Base-by-base conservation (phyloP, 2,888 invertebrate species). In the Stictocephala bisonia region DNA sequence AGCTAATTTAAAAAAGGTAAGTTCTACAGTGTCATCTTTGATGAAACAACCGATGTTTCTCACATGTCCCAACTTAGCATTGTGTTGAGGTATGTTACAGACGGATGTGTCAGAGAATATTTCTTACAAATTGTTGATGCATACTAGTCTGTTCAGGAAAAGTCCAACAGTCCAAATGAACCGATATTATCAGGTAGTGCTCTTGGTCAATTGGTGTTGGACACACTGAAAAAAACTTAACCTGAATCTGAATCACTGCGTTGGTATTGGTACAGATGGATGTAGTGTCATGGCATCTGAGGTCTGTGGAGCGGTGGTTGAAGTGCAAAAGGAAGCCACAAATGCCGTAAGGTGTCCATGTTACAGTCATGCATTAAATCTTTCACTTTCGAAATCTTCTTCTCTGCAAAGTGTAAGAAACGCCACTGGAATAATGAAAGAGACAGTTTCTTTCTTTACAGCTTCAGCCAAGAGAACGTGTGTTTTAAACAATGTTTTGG, bases 41-140 rank as follows among this genome's bases (percentile, higher is more conserved):
- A 82, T 51, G 80, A 81, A 75, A 82, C 80, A 9, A 80, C 79
- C 31, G 80, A 81, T 73, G 74, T 78, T 24, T 69, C 78, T 35
- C 78, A 79, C 53, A 79, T 41, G n/a, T 79, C 78, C 27, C 81
- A 81, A 74, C 71, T 82, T 71, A 79, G 78, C 67, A 74, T 81
- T 64, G 75, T 78, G 67, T 72, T 81, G 11, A 35, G 80, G 56
- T 80, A 80, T 78, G 56, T 79, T 22, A 26, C 75, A 58, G 66
- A 77, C 29, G 73, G 64, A 60, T 66, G 50, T 40, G 51, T 77
- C 4, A 15, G 72, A 27, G 78, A 79, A 76, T 77, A 79, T 56
- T 80, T 81, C 70, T 27, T 81, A n/a, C 71, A 67, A 58, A 80
- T 81, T 66, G 72, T 77, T 72, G 76, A 80, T 76, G 72, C 75